Conservation (phyloP, 2,797 vertebrate genomes). For the Myripristis jacobus region DNA sequence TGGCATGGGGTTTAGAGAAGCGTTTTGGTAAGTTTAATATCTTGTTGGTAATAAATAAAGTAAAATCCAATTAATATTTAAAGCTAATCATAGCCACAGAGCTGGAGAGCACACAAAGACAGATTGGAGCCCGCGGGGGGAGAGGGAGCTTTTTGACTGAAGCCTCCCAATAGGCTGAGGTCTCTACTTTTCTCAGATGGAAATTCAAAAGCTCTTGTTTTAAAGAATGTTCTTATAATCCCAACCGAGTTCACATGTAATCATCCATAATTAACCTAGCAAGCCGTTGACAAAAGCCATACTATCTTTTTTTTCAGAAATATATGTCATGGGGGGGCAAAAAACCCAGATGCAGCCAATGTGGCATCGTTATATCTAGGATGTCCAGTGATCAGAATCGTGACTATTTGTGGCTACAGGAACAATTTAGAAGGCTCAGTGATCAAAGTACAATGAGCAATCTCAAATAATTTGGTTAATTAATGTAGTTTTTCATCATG, state of each 20-base stretch:
- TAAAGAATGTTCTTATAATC: constrained; percentile 70
- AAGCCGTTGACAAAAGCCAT: constrained; percentile 57
- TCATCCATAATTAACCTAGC: constrained; percentile 71
- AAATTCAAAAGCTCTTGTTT: constrained; percentile 77
- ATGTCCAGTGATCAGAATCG: constrained; percentile 50
- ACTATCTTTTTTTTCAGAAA: constrained; percentile 58
- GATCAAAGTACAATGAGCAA: too few species aligned
- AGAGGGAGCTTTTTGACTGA: constrained; percentile 70
- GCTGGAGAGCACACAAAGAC: constrained; percentile 81
- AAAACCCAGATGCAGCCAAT: background rate
- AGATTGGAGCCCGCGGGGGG: constrained; percentile 78
- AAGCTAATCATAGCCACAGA: constrained; percentile 78
- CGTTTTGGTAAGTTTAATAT: constrained; percentile 61
- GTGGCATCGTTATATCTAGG: constrained; percentile 27
- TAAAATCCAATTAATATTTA: constrained; percentile 83
- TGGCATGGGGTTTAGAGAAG: constrained; percentile 32
- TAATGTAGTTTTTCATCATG: too few species aligned
- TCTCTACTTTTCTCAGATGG: constrained; percentile 75
- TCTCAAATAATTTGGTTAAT: too few species aligned
- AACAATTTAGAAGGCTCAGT: constrained; percentile 60
- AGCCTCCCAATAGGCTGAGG: constrained; percentile 69
- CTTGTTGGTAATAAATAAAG: constrained; percentile 80
- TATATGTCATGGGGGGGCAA: constrained; percentile 43
- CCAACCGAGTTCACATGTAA: constrained; percentile 47
- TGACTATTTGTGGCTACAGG: constrained; percentile 48